Evolutionary conservation across 2,888 invertebrate species (phyloP).

Genomic region (Hyposoter dolosus): DNA sequence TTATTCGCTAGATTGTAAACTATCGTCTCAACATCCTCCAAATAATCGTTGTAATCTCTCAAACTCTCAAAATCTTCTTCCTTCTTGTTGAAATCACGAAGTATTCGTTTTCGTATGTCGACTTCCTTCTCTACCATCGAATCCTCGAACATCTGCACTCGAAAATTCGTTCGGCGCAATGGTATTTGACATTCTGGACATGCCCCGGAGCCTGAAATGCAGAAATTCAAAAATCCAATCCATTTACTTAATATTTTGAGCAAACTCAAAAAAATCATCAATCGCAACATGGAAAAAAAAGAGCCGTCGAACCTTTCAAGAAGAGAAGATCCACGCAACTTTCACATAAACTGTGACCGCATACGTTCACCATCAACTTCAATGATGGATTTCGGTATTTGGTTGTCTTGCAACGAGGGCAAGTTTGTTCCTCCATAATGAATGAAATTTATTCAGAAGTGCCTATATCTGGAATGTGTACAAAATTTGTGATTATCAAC

Average conservation of each 20-base stretch:
- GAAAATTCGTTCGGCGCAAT: constrained; percentile 94
- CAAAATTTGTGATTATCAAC: neutral
- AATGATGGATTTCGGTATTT: constrained; percentile 98
- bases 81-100: constrained; percentile 97
- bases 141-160: constrained; percentile 98
- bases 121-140: constrained; percentile 98
- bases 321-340: constrained; percentile 98
- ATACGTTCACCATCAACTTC: constrained; percentile 98
- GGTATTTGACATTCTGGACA: constrained; percentile 98
- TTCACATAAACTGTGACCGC: constrained; percentile 99
- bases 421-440: constrained; percentile 89
- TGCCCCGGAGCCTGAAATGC: constrained; percentile 91
- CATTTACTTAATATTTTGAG: neutral
- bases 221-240: neutral
- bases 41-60: constrained; percentile 96
- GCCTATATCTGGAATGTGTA: constrained; percentile 18
- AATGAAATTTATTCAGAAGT: neutral
- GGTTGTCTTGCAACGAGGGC: constrained; percentile 98
- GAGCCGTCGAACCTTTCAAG: constrained; percentile 90
- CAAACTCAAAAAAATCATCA: neutral
- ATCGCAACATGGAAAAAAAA: neutral
- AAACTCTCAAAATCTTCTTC: constrained; percentile 96
- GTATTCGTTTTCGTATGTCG: constrained; percentile 95
- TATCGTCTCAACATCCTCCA: constrained; percentile 97
- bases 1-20: constrained; percentile 96